Conservation (phyloP, 2,113 vertebrate genomes). For the Oxyruncus cristatus region DNA sequence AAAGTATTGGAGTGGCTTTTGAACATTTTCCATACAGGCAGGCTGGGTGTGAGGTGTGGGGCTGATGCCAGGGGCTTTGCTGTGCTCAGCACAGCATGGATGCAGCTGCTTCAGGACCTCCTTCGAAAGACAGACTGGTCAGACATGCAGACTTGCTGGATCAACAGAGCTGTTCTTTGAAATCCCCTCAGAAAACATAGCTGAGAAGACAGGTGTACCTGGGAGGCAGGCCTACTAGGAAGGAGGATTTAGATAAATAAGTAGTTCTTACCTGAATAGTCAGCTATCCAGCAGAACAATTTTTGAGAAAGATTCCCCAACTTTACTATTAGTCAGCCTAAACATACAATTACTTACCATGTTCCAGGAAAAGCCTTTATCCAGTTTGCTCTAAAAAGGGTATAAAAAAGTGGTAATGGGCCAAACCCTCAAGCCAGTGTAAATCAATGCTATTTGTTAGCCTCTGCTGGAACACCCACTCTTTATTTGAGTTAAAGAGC, state of each 20-base stretch:
- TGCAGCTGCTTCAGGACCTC: background rate
- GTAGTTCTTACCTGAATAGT: background rate
- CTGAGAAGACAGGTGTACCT: background rate
- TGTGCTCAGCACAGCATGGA: background rate
- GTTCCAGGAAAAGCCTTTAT: background rate
- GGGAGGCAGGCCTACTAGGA: background rate
- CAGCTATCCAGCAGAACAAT: background rate
- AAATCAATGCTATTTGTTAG: background rate
- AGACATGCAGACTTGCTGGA: background rate
- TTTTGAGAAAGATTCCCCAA: background rate
- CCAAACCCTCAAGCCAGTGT: background rate
- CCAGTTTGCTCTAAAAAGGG: background rate
- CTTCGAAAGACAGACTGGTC: background rate
- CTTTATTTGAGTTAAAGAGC: background rate
- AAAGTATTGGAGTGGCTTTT: background rate
- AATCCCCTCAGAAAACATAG: background rate
- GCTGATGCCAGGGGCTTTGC: background rate
- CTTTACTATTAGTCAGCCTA: background rate
- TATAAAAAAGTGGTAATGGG: background rate
- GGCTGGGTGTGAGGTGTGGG: background rate
- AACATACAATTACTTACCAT: background rate
- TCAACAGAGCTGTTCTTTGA: background rate
- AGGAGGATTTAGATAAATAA: background rate
- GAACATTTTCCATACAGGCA: background rate
- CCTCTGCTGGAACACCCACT: background rate